phyloP scores from a whole-genome alignment of 2,113 vertebrate genomes.

The Furnarius figulus region DNA sequence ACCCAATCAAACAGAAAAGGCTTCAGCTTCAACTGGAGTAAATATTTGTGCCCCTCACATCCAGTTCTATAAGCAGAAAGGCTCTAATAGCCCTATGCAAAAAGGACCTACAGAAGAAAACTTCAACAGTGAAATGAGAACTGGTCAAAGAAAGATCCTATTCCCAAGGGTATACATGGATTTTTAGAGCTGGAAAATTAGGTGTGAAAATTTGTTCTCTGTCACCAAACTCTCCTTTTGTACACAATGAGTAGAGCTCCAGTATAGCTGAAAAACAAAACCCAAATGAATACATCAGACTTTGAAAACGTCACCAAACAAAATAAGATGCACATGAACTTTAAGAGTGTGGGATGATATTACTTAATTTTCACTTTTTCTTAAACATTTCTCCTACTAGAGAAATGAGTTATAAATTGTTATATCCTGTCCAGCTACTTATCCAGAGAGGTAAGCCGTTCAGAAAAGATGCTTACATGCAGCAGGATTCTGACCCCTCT shows the following conservation, averaged over 20 bases:
- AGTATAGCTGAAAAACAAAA: neutral
- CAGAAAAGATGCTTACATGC: conserved; percentile 47
- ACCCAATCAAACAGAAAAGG: neutral
- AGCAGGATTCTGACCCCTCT: conserved; percentile 50
- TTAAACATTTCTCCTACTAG: neutral
- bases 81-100: neutral
- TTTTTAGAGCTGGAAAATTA: neutral
- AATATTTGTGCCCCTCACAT: neutral
- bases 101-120: neutral
- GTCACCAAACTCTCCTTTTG: neutral
- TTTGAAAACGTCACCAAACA: neutral
- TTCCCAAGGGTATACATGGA: too few relatives aligned
- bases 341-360: neutral
- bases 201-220: neutral
- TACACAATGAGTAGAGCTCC: neutral
- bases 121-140: neutral
- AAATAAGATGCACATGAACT: neutral
- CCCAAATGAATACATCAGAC: neutral
- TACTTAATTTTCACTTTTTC: neutral
- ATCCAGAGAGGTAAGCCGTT: conserved; percentile 37
- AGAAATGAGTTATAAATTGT: conserved; percentile 57
- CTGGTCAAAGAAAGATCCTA: neutral
- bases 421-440: conserved; percentile 69
- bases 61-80: neutral
- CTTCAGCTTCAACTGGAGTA: neutral